Evolutionary conservation across 1,140 invertebrate genomes (phyloP), one percentile per base, ranked within the genome.

Genomic region (Nomia melanderi): DNA sequence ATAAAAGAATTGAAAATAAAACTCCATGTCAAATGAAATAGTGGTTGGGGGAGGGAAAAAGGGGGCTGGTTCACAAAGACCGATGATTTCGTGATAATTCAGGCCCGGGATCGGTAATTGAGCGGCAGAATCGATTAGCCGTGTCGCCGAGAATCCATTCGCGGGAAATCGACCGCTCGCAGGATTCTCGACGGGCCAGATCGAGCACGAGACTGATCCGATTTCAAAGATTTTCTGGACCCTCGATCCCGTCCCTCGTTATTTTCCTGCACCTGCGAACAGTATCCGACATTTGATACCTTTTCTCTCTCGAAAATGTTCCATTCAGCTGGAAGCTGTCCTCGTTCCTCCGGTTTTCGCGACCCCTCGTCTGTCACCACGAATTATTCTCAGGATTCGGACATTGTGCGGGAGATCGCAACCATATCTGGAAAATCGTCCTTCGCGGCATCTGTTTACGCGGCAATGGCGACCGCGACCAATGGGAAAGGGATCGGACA

Each of bases 201-300:
- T 66, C 75, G 65, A 77, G 66, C 81, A 57, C 82, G 64, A 83
- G 82, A 79, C 76, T 50, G 69, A 64, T 78, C 69, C 76, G 44
- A 83, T 83, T 82, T 83, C 39, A 64, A 53, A 57, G 77, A 82
- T 83, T 64, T 70, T 33, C 33, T 29, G 20, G 17, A 8, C 11
- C 23, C 29, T 29, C 27, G 39, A 41, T 60, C 31, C 23, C 41
- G 23, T 36, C 39, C 17, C 23, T 23, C 62, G 23, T 12, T 33
- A 9, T 5, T 20, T 53, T 57, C 53, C 47, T 79, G 66, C 82
- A 79, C 77, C 66, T 79, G 81, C 81, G 17, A 79, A 76, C 76
- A 63, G 59, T 57, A 50, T 44, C 82, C 77, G 82, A 76, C 82
- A 83, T 79, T 31, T 47, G 82, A 83, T 83, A 83, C 71, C 81